phyloP scores from a whole-genome alignment of 2,113 vertebrate species.

The Leucoraja erinaceus region DNA sequence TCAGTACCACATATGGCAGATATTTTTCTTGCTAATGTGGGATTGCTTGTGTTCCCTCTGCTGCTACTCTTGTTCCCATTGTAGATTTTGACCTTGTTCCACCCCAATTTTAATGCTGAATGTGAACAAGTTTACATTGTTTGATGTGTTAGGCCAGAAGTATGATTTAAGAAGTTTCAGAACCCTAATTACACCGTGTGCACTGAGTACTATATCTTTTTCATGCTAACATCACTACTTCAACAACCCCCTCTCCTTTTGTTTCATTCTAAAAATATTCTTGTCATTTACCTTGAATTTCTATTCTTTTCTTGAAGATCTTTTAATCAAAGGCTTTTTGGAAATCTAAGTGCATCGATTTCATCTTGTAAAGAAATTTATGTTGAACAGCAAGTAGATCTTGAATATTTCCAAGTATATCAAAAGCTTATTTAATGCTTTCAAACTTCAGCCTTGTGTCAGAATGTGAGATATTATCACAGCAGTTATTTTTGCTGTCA shows the following conservation, averaged over 20 bases:
- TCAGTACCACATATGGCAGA: not conserved
- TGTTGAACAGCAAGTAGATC: not conserved
- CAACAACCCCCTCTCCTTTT: not conserved
- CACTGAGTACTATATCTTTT: not conserved
- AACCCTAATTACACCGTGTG: not conserved
- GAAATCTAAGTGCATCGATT: not conserved
- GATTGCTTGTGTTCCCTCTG: not conserved
- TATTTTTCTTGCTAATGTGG: not conserved
- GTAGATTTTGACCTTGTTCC: not conserved
- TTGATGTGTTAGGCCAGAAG: not conserved
- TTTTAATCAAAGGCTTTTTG: not conserved
- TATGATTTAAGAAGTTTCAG: not conserved
- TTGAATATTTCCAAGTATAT: not conserved
- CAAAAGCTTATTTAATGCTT: conserved; percentile 8
- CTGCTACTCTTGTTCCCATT: not conserved
- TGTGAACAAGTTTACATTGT: not conserved
- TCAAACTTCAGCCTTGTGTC: conserved; percentile 16
- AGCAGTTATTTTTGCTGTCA: conserved; percentile 30
- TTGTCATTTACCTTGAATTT: not conserved
- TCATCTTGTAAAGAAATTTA: not conserved
- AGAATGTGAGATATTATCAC: conserved; percentile 25
- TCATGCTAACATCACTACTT: not conserved
- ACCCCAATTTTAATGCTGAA: not conserved
- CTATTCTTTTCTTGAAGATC: not conserved
- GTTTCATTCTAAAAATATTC: not conserved